A percentile compares a stretch with the other conserved stretches of the same genome.
These are phyloP conservation scores for Hydrozoanthus gracilis DNA, from an alignment of 92 coral and sea anemone species.

Conservation along the genomic window DNA sequence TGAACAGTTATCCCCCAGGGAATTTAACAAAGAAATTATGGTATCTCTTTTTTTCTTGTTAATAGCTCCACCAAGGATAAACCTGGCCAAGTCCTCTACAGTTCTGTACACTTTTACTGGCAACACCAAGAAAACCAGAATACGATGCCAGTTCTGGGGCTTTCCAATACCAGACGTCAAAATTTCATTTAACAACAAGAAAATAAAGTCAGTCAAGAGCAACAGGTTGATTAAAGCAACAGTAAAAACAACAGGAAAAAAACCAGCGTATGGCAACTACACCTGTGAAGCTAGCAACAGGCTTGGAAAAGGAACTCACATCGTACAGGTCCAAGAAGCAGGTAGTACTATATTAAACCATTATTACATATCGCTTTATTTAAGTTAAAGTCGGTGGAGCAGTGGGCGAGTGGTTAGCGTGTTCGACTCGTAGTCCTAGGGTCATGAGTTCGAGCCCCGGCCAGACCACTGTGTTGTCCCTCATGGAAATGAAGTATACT, in stretches of 20 bases:
- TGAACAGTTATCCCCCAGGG: too few species aligned
- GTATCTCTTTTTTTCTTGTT: neutral
- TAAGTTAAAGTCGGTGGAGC: too few species aligned
- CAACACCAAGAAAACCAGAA: constrained; percentile 50
- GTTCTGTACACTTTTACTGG: constrained; percentile 72
- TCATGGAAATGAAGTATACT: too few species aligned
- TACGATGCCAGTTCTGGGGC: constrained; percentile 79
- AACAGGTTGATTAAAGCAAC: constrained; percentile 24
- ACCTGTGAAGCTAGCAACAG: constrained; percentile 64
- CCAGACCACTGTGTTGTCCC: too few species aligned
- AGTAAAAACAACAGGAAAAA: constrained; percentile 14
- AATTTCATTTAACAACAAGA: constrained; percentile 39
- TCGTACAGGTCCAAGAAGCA: constrained; percentile 62
- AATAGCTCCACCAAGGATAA: constrained; percentile 79
- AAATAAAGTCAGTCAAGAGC: constrained; percentile 20
- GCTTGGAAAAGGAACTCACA: constrained; percentile 54
- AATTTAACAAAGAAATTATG: neutral
- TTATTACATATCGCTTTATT: too few species aligned
- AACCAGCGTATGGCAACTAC: constrained; percentile 65
- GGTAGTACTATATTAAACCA: constrained; percentile 37
- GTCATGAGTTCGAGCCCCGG: too few species aligned
- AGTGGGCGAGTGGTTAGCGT: too few species aligned
- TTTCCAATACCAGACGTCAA: constrained; percentile 64
- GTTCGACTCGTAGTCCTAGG: too few species aligned
- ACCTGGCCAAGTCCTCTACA: constrained; percentile 52